These are phyloP conservation scores for Heteromyza rotundicornis DNA, from an alignment of 2,888 invertebrate species.

Conservation along the genomic window DNA sequence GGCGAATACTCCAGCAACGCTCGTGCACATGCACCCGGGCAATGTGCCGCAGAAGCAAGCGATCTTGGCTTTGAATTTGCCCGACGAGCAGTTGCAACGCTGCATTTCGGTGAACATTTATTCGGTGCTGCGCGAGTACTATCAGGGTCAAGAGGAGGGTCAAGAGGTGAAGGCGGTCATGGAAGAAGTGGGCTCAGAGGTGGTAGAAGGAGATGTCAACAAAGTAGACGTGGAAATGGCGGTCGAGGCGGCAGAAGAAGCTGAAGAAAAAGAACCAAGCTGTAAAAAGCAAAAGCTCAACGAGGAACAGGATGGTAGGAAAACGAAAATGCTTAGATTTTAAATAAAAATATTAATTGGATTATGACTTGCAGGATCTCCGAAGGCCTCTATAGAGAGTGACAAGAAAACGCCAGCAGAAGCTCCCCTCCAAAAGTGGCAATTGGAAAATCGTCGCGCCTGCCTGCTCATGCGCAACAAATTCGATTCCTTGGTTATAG, in stretches of 20 bases:
- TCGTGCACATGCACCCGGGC: slow-evolving; percentile 81
- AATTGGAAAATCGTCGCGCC: slow-evolving; percentile 72
- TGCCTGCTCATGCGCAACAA: slow-evolving; percentile 68
- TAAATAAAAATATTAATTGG: neutral
- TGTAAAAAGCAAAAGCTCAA: slow-evolving; percentile 43
- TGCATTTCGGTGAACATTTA: slow-evolving; percentile 80
- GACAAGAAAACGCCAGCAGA: slow-evolving; percentile 23
- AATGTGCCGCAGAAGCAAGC: slow-evolving; percentile 82
- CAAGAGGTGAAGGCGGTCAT: slow-evolving; percentile 17
- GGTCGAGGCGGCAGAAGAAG: slow-evolving; percentile 26
- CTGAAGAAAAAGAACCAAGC: slow-evolving; percentile 38
- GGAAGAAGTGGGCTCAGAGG: too few relatives aligned
- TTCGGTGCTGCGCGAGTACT: slow-evolving; percentile 73
- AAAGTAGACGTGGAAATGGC: slow-evolving; percentile 10
- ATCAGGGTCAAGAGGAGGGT: slow-evolving; percentile 66
- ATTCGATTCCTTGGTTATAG: slow-evolving; percentile 79
- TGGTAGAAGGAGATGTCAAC: neutral
- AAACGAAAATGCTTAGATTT: neutral
- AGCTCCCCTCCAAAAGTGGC: slow-evolving; percentile 66
- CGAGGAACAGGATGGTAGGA: slow-evolving; percentile 7
- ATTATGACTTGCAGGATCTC: neutral
- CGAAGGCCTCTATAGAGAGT: too few relatives aligned
- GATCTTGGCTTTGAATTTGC: slow-evolving; percentile 80
- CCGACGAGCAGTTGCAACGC: slow-evolving; percentile 71
- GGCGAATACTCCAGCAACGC: slow-evolving; percentile 67